These are phyloP conservation scores for Styela clava DNA, from an alignment of 23 tunicate genomes.

Conservation along the genomic window DNA sequence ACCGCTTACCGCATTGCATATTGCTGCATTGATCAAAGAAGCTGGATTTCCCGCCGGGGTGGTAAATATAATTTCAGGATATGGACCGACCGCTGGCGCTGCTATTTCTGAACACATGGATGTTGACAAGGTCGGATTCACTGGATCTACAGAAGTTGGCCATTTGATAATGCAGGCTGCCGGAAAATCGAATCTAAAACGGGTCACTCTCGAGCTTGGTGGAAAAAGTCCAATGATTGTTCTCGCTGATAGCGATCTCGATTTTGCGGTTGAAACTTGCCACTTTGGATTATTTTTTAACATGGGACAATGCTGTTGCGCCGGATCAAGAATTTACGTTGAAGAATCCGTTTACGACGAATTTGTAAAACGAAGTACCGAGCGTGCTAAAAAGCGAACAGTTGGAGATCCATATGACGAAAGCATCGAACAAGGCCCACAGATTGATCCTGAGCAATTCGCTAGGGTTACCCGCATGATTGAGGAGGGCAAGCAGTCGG, in stretches of 20 bases:
- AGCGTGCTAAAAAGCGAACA: conserved; percentile 76
- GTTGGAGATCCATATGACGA: conserved; percentile 82
- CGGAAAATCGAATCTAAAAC: conserved; percentile 78
- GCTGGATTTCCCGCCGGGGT: conserved; percentile 99
- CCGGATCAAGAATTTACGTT: conserved; percentile 83
- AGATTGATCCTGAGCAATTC: conserved; percentile 91
- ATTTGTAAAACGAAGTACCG: conserved; percentile 87
- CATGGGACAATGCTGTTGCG: conserved; percentile 96
- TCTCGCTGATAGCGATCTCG: conserved; percentile 90
- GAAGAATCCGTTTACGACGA: conserved; percentile 93
- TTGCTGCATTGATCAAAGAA: conserved; percentile 78
- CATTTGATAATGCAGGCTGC: conserved; percentile 86
- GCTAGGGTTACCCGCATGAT: conserved; percentile 77
- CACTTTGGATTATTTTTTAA: conserved; percentile 97
- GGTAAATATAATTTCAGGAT: conserved; percentile 90
- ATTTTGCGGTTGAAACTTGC: conserved; percentile 86
- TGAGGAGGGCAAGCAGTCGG: conserved; percentile 82
- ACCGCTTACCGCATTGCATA: conserved; percentile 91
- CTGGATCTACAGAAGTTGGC: conserved; percentile 88
- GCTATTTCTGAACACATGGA: conserved; percentile 96
- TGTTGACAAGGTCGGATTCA: conserved; percentile 89
- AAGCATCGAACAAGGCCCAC: conserved; percentile 91
- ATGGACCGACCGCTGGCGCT: conserved; percentile 99
- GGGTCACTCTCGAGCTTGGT: conserved; percentile 90
- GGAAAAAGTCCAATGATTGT: conserved; percentile 95